Conservation (phyloP, 2,888 invertebrate genomes). For the Oscheius sp. region DNA sequence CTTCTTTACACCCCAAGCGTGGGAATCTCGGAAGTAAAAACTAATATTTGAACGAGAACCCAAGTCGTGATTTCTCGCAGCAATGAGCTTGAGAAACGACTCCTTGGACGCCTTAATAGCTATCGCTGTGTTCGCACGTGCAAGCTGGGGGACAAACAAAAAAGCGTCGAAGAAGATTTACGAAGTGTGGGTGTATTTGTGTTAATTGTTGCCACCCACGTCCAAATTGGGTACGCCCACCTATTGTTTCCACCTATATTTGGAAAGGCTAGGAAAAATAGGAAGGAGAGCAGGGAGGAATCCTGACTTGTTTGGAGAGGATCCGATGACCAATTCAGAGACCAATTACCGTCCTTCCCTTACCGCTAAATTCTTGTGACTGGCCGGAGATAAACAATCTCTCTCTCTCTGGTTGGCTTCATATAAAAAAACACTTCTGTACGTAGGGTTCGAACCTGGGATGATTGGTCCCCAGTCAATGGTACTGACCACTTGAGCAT, state of each 20-base stretch:
- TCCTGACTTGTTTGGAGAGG: conserved; percentile 27
- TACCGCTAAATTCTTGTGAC: background rate
- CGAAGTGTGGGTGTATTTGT: background rate
- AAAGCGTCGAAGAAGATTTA: background rate
- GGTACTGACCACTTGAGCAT: no score
- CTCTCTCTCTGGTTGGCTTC: background rate
- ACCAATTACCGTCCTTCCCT: conserved; percentile 9
- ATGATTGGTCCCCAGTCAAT: no score
- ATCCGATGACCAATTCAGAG: conserved; percentile 30
- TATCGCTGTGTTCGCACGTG: conserved; percentile 8
- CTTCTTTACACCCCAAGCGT: background rate
- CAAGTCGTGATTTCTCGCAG: background rate
- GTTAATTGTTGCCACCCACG: background rate
- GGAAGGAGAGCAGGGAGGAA: background rate
- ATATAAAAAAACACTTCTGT: background rate
- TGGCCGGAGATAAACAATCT: no score
- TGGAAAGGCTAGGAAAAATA: background rate
- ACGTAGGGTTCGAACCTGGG: no score
- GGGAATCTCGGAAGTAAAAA: background rate
- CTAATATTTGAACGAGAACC: background rate
- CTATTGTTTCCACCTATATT: background rate
- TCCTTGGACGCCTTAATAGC: conserved; percentile 8
- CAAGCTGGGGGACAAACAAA: background rate
- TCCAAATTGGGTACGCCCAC: background rate
- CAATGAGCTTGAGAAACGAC: background rate